Evolutionary conservation across 2,113 vertebrate genomes (phyloP), one percentile per base, ranked within the genome.

Genomic region (Chelonoidis abingdonii): DNA sequence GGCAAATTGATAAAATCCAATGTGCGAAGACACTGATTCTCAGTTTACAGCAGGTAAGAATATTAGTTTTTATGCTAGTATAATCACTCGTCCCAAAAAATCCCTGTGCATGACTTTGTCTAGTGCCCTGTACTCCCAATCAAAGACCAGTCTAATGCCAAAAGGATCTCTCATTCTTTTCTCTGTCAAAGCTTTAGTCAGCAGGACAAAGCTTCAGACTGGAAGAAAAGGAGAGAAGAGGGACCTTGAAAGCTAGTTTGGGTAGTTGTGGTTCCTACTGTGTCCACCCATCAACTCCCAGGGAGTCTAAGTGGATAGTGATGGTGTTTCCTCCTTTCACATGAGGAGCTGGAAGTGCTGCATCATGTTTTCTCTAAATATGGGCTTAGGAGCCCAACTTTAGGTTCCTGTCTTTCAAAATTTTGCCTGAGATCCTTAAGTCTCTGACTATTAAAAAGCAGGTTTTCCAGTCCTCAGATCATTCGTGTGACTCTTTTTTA

Each of bases 1-100:
- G 99, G 95, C 99, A 99, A 97, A 99, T 99, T 35, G 99, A 99
- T 98, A 99, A 99, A 98, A 99, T 99, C 93, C 99, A 99, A 65
- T 99, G 99, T 98, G 99, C 99, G 96, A 99, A 99, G 98, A 99
- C 99, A 0, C 99, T 99, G 95, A 99, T 99, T 98, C 99, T 99
- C 98, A 99, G 99, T 97, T 98, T 99, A 97, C 99, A 99, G 94
- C 99, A 99, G 99, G 99, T 99, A 98, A 98, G 98, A 97, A 19
- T 84, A 53, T 86, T 92, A 85, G 16, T 69, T 88, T 87, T 83
- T 82, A 5, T 86, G 84, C 53, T 27, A 87, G 82, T 53, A 38
- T 78, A 38, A 56, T 10, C 8, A 17, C 69, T 92, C 83, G 54
- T 3, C 81, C 69, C 25, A 75, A 52, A 75, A 69, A 89, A 44